phyloP scores from a whole-genome alignment of 2,113 vertebrate species.

The Ictalurus punctatus region DNA sequence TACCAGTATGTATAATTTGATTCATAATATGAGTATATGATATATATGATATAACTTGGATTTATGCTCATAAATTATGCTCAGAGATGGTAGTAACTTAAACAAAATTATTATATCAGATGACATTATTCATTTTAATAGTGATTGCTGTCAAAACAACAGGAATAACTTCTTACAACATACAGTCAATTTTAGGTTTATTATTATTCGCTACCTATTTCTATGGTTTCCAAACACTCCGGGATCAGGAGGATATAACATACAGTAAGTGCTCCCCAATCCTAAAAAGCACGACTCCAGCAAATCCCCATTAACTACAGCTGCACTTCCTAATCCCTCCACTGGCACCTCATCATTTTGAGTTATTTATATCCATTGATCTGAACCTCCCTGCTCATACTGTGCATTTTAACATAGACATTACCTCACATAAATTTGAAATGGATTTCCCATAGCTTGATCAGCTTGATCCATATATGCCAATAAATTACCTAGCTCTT shows the following conservation, averaged over 20 bases:
- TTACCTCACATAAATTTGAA: not conserved
- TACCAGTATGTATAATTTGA: not conserved
- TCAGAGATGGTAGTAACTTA: not conserved
- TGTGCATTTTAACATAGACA: constrained; percentile 6
- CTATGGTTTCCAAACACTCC: not conserved
- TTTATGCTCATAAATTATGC: not conserved
- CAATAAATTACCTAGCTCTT: constrained; percentile 14
- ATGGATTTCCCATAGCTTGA: not conserved
- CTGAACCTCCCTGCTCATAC: not conserved
- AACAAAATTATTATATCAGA: not conserved
- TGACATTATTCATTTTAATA: not conserved
- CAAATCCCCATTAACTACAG: not conserved
- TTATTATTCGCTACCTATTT: not conserved
- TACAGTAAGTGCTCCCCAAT: not conserved
- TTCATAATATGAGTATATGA: not conserved
- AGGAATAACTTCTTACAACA: not conserved
- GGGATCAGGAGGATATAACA: not conserved
- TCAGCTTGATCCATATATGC: not conserved
- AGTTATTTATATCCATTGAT: constrained; percentile 24
- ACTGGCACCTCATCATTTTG: constrained; percentile 15
- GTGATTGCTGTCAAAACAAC: not conserved
- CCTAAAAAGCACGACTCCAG: not conserved
- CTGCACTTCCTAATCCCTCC: not conserved
- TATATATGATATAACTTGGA: too few species aligned
- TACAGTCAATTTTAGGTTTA: not conserved